phyloP scores from a whole-genome alignment of 2,888 invertebrate species.

The Urechis unicinctus region DNA sequence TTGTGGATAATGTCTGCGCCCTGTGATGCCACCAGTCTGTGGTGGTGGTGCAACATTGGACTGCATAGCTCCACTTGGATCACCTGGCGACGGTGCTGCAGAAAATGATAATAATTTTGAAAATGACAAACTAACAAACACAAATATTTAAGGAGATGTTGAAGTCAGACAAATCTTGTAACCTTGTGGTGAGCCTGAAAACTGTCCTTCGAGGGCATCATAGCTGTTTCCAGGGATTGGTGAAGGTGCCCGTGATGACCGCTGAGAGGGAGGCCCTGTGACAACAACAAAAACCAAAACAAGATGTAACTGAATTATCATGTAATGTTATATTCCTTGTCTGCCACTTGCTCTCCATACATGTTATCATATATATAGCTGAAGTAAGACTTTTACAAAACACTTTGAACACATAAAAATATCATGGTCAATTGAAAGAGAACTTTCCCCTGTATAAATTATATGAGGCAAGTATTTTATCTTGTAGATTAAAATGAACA shows the following conservation, averaged over 20 bases:
- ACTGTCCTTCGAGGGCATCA: constrained; percentile 51
- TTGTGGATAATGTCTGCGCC: constrained; percentile 22
- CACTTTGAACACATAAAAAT: not conserved
- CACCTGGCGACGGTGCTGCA: not conserved
- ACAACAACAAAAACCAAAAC: not conserved
- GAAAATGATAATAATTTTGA: too few species aligned
- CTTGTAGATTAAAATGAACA: too few species aligned
- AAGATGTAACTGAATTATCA: too few species aligned
- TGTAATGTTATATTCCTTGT: too few species aligned
- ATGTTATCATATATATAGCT: too few species aligned
- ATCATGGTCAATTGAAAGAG: not conserved
- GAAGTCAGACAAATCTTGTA: too few species aligned
- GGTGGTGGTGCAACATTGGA: constrained; percentile 1
- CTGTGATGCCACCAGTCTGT: constrained; percentile 16
- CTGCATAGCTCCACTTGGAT: not conserved
- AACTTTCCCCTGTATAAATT: too few species aligned
- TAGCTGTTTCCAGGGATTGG: constrained; percentile 49
- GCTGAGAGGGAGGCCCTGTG: constrained; percentile 44
- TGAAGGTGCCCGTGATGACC: constrained; percentile 54
- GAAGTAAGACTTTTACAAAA: not conserved
- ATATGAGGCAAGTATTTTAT: too few species aligned
- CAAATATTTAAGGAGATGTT: too few species aligned
- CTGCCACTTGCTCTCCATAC: too few species aligned
- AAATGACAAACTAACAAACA: too few species aligned
- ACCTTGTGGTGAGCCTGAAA: too few species aligned